Percentiles rank a stretch among this genome's conserved stretches.
phyloP scores from a whole-genome alignment of 2,113 vertebrate species.

The Ciconia stormi region DNA sequence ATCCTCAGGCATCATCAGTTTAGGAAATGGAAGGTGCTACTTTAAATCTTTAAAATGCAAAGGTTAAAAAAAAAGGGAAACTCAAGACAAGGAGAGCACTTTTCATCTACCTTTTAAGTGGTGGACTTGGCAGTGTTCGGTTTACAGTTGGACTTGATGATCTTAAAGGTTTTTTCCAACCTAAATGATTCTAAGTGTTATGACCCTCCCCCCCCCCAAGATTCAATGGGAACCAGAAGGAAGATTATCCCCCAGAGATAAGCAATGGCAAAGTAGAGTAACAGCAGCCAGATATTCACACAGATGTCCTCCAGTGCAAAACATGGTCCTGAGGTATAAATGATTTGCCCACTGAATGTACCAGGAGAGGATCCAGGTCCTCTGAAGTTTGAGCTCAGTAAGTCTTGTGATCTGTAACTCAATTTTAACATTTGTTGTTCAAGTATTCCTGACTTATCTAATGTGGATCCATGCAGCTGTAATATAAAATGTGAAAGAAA shows the following conservation, averaged over 20 bases:
- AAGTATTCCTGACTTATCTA: background rate
- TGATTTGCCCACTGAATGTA: background rate
- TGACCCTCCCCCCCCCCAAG: accelerated
- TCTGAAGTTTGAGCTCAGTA: background rate
- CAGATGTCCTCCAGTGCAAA: background rate
- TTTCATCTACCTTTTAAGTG: background rate
- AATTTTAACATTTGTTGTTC: background rate
- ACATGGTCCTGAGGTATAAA: background rate
- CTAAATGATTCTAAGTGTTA: too few species aligned
- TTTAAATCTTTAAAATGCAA: background rate
- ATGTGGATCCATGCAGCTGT: background rate
- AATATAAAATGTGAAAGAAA: background rate
- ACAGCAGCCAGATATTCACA: background rate
- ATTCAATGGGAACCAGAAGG: background rate
- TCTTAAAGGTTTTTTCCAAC: too few species aligned
- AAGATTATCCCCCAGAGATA: background rate
- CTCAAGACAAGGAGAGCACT: background rate
- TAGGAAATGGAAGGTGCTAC: background rate
- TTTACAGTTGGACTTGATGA: too few species aligned
- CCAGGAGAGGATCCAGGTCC: background rate
- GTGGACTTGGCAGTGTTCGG: too few species aligned
- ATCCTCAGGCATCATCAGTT: background rate
- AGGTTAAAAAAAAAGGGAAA: background rate
- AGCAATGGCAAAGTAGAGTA: background rate
- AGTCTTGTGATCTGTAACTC: background rate